These are phyloP conservation scores for Grammatotria lemairii DNA, from an alignment of 2,113 vertebrate species.

Conservation along the genomic window DNA sequence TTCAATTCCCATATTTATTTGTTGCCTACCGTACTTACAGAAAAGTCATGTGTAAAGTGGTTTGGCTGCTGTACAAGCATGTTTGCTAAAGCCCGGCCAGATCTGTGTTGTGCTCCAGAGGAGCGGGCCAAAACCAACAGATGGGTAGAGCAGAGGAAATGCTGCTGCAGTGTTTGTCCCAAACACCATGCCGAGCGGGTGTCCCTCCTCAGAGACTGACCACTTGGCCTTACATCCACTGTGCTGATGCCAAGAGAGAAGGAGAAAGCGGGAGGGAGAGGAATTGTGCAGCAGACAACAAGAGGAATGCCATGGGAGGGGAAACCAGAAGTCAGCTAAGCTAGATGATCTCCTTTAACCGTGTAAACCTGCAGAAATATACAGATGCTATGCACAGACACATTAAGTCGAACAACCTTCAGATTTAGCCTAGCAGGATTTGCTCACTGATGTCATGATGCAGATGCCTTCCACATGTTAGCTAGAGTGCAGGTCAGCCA, in stretches of 20 bases:
- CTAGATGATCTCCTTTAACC: background rate
- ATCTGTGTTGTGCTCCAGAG: conserved; percentile 50
- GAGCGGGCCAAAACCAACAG: conserved; percentile 68
- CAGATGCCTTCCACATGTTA: background rate
- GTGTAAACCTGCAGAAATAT: background rate
- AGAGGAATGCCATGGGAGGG: background rate
- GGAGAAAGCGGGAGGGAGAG: background rate
- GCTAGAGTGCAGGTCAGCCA: conserved; percentile 22
- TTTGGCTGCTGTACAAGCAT: conserved; percentile 57
- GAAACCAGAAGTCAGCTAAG: background rate
- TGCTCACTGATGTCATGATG: background rate
- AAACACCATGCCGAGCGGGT: conserved; percentile 43
- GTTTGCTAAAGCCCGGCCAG: conserved; percentile 53
- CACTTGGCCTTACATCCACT: conserved; percentile 52
- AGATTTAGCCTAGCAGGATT: background rate
- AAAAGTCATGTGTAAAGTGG: conserved; percentile 63
- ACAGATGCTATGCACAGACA: background rate
- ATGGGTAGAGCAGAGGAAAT: conserved; percentile 65
- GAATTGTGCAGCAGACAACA: background rate
- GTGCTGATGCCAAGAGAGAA: conserved; percentile 35
- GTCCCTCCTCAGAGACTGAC: conserved; percentile 59
- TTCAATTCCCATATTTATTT: conserved; percentile 52
- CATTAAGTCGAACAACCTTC: background rate
- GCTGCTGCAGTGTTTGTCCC: conserved; percentile 64
- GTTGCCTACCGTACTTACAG: conserved; percentile 51